Percentiles rank a stretch among this genome's conserved stretches.
These are phyloP conservation scores for Atethmia centrago DNA, from an alignment of 2,888 invertebrate genomes.

Conservation along the genomic window DNA sequence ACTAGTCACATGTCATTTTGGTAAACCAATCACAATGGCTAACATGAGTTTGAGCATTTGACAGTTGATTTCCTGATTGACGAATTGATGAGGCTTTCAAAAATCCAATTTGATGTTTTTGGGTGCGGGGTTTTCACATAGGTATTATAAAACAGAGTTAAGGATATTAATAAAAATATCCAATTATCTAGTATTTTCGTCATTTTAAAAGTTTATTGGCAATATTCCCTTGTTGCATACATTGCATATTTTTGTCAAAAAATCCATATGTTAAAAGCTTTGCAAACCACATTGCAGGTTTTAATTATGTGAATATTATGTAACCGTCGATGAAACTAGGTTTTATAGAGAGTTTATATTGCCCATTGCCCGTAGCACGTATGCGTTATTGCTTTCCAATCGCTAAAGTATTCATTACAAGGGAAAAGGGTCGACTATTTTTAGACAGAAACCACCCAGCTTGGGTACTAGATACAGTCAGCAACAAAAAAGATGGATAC, in stretches of 20 bases:
- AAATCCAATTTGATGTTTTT: too few relatives aligned
- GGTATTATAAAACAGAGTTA: too few relatives aligned
- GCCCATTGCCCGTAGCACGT: background rate
- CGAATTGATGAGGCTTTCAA: background rate
- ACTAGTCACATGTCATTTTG: background rate
- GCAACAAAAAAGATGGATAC: background rate
- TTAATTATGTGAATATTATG: background rate
- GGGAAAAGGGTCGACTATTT: constrained; percentile 46
- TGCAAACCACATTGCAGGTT: background rate
- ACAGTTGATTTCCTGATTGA: background rate
- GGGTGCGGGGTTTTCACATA: too few relatives aligned
- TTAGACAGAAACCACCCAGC: constrained; percentile 26
- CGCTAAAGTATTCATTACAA: constrained; percentile 48
- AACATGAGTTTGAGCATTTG: background rate
- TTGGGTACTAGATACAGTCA: background rate
- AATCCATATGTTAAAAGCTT: background rate
- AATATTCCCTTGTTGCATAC: background rate
- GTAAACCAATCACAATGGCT: background rate
- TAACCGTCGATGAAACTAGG: constrained; percentile 9
- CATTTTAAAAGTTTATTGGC: too few relatives aligned
- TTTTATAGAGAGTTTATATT: background rate
- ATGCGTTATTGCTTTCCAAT: constrained; percentile 45
- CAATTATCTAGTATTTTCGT: too few relatives aligned
- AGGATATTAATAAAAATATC: too few relatives aligned
- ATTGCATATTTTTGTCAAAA: background rate